Percentiles rank a stretch among this genome's conserved stretches.
Conservation (phyloP, 2,888 invertebrate species). For the Allacma fusca region DNA sequence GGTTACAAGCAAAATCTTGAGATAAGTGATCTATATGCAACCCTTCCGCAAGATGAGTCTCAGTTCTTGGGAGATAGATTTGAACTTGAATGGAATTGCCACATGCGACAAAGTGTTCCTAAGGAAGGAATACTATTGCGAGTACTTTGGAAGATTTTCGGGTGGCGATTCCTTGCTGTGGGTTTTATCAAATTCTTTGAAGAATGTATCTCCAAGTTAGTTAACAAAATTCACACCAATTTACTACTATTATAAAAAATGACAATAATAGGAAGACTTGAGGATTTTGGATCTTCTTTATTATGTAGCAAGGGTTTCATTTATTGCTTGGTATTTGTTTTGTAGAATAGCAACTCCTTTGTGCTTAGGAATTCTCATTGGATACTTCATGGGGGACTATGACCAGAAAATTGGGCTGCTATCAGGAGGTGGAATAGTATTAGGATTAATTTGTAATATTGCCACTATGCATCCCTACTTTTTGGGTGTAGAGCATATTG, state of each 20-base stretch:
- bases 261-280: too few species aligned
- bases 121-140: conserved; percentile 16
- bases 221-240: conserved; percentile 16
- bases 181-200: conserved; percentile 51
- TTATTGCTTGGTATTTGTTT: too few species aligned
- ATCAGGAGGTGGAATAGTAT: conserved; percentile 63
- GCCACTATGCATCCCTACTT: conserved; percentile 66
- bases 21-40: conserved; percentile 76
- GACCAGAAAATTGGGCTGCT: conserved; percentile 63
- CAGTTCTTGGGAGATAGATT: conserved; percentile 72
- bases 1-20: conserved; percentile 78
- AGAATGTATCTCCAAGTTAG: conserved; percentile 54
- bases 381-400: conserved; percentile 56
- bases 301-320: too few species aligned
- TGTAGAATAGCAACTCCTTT: conserved; percentile 60
- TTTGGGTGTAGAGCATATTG: conserved; percentile 71
- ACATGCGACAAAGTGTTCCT: conserved; percentile 30
- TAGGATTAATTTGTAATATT: conserved; percentile 55
- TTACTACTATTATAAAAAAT: too few species aligned
- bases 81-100: conserved; percentile 62
- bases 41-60: conserved; percentile 76
- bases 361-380: conserved; percentile 56
- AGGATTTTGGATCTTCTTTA: too few species aligned
- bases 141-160: conserved; percentile 49
- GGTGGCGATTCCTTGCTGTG: conserved; percentile 43